Evolutionary conservation across 2,797 vertebrate genomes (phyloP).

Genomic region (Peromyscus aztecus): DNA sequence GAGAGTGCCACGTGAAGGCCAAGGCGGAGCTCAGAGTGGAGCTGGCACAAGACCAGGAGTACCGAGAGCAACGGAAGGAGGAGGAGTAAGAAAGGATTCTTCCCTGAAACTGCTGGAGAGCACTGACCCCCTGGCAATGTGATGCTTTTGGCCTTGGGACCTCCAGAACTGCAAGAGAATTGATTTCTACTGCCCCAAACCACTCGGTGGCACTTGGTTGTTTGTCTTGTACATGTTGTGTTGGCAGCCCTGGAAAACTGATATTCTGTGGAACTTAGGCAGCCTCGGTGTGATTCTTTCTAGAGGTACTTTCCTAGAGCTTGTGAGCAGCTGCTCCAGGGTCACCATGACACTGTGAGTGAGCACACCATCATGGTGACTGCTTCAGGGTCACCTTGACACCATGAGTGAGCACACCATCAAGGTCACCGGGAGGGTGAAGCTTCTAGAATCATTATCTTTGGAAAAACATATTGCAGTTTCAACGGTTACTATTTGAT

Average conservation of each 20-base stretch:
- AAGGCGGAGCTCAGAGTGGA: background rate
- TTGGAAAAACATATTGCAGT: background rate
- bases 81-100: background rate
- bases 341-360: background rate
- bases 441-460: background rate
- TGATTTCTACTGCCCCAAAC: background rate
- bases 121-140: too few species aligned
- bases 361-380: background rate
- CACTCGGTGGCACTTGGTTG: background rate
- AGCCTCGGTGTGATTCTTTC: background rate
- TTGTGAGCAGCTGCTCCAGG: background rate
- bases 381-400: background rate
- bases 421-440: background rate
- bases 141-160: background rate
- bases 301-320: background rate
- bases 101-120: background rate
- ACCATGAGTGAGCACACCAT: background rate
- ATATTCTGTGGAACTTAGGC: background rate
- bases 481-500: background rate
- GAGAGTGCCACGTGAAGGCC: background rate
- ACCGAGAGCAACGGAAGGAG: background rate
- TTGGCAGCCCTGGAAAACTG: background rate
- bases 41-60: background rate
- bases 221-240: background rate
- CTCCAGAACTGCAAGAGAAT: background rate